A percentile compares a stretch with the other conserved stretches of the same genome.
Evolutionary conservation across 1,140 invertebrate species (phyloP).

Genomic region (Venustaconcha ellipsiformis): DNA sequence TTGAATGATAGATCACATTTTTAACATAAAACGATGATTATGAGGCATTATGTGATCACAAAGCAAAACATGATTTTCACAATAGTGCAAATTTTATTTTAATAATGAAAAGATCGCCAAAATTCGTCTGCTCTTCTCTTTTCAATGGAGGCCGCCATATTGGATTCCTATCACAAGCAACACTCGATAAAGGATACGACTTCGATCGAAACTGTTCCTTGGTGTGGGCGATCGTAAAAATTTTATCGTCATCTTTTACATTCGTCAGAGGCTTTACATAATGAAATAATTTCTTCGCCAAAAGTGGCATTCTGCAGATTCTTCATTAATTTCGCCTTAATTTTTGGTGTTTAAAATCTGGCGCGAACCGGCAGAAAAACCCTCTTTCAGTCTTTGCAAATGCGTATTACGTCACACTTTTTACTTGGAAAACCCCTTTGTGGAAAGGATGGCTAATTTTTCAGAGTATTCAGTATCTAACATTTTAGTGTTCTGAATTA

Average conservation of each 20-base stretch:
- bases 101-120: neutral
- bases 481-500: no score
- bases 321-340: slow-evolving; percentile 40
- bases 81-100: neutral
- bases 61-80: no score
- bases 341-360: slow-evolving; percentile 60
- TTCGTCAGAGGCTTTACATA: slow-evolving; percentile 49
- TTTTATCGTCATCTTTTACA: slow-evolving; percentile 50
- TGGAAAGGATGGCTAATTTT: no score
- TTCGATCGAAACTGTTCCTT: slow-evolving; percentile 66
- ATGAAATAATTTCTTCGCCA: slow-evolving; percentile 59
- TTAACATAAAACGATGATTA: no score
- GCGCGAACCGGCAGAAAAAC: slow-evolving; percentile 53
- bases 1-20: no score
- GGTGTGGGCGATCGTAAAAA: slow-evolving; percentile 63
- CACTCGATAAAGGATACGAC: slow-evolving; percentile 63
- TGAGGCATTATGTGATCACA: no score
- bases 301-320: slow-evolving; percentile 59
- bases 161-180: slow-evolving; percentile 47
- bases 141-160: slow-evolving; percentile 61
- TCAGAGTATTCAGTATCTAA: no score
- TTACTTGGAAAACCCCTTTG: no score
- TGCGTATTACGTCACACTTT: no score
- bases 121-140: slow-evolving; percentile 18
- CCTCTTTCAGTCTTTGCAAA: no score